These are phyloP conservation scores for Chrysotoxum bicinctum DNA, from an alignment of 2,888 invertebrate species.

Conservation along the genomic window DNA sequence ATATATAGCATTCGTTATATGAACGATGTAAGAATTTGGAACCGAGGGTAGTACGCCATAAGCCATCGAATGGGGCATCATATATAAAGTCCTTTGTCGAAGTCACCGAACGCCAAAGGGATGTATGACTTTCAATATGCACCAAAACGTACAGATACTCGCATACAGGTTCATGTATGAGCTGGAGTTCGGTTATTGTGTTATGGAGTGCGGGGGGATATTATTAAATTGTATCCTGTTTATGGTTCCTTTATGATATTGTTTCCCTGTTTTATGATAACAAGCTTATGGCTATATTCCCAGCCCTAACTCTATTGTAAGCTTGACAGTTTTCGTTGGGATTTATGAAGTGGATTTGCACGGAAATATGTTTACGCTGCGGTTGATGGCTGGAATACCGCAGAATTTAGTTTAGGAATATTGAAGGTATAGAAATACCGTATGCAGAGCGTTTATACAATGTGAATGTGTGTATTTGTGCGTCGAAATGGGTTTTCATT, in stretches of 20 bases:
- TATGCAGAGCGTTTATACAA: not conserved
- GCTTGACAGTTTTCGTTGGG: constrained; percentile 58
- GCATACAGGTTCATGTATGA: not conserved
- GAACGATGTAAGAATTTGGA: not conserved
- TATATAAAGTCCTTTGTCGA: constrained; percentile 12
- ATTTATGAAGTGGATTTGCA: constrained; percentile 72
- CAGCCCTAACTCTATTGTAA: constrained; percentile 45
- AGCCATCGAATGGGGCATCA: constrained; percentile 22
- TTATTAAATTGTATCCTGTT: constrained; percentile 73
- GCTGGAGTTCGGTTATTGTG: not conserved
- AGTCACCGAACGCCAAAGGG: constrained; percentile 15
- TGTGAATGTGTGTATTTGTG: not conserved
- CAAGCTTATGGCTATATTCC: constrained; percentile 66
- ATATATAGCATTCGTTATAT: not conserved
- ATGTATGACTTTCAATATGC: constrained; percentile 69
- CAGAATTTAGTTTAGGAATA: constrained; percentile 53
- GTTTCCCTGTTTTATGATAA: constrained; percentile 70
- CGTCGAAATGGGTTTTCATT: constrained; percentile 20
- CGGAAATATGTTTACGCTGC: constrained; percentile 66
- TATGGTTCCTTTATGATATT: constrained; percentile 72
- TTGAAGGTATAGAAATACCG: constrained; percentile 14
- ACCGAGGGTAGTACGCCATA: not conserved
- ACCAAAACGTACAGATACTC: not conserved
- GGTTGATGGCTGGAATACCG: constrained; percentile 59
- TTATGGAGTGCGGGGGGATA: constrained; percentile 40